Conservation (phyloP, 35 echinoderm and acorn worm species). For the Apostichopus californicus region DNA sequence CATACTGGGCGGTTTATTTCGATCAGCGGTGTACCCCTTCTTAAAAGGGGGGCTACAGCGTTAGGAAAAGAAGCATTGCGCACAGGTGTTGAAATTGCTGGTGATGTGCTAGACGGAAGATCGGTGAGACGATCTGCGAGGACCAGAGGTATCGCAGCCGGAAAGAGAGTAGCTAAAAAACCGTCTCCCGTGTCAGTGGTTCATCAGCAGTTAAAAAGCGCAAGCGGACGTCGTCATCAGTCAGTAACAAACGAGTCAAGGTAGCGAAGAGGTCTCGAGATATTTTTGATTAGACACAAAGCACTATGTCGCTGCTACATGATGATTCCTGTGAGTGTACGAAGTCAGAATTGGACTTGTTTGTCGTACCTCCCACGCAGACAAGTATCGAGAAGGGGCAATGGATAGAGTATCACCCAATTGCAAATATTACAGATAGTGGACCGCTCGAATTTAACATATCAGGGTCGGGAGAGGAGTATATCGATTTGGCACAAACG, state of each 20-base stretch:
- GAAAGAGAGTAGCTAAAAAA: background rate
- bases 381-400: conserved; percentile 67
- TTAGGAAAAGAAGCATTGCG: conserved; percentile 53
- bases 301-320: conserved; percentile 54
- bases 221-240: background rate
- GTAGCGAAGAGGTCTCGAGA: conserved; percentile 19
- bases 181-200: background rate
- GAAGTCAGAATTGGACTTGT: conserved; percentile 76
- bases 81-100: conserved; percentile 43
- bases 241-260: background rate
- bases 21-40: conserved; percentile 36
- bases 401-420: conserved; percentile 55
- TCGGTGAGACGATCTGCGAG: conserved; percentile 10
- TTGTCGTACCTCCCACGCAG: conserved; percentile 34
- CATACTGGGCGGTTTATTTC: conserved; percentile 43
- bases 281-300: conserved; percentile 32
- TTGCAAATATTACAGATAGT: conserved; percentile 39
- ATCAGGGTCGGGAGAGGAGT: conserved; percentile 32
- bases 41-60: conserved; percentile 34
- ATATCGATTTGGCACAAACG: conserved; percentile 57
- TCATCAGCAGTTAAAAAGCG: background rate
- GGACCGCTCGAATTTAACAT: conserved; percentile 74
- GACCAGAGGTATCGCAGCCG: conserved; percentile 5
- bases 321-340: conserved; percentile 59
- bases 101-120: conserved; percentile 29